A percentile compares a stretch with the other conserved stretches of the same genome.
Conservation (phyloP, 2,888 invertebrate genomes). For the Meandrusa payeni region DNA sequence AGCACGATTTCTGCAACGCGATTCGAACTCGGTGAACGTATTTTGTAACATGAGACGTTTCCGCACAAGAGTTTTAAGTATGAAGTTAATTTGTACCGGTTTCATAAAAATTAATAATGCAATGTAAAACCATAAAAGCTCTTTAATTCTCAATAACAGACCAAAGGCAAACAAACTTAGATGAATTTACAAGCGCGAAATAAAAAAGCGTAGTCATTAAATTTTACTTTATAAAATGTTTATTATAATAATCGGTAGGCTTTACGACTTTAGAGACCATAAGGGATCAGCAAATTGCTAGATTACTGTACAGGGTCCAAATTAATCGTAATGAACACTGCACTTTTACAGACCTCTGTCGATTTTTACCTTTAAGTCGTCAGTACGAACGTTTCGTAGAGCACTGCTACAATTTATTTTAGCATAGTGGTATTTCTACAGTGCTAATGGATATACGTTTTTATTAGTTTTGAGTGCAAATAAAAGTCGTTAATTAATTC, state of each 20-base stretch:
- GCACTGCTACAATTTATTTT: conserved; percentile 3
- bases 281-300: conserved; percentile 22
- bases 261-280: conserved; percentile 35
- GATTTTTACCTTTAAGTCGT: conserved; percentile 13
- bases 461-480: conserved; percentile 14
- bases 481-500: conserved; percentile 18
- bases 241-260: conserved; percentile 41
- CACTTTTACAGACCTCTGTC: conserved; percentile 8
- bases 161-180: conserved; percentile 26
- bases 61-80: too few relatives aligned
- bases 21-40: too few relatives aligned
- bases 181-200: conserved; percentile 27
- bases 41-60: too few relatives aligned
- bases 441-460: conserved; percentile 11
- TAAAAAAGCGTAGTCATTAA: conserved; percentile 38
- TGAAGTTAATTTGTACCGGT: too few relatives aligned
- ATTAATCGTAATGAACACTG: conserved; percentile 21
- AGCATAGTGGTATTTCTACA: background rate
- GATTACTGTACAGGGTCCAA: conserved; percentile 7
- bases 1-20: too few relatives aligned
- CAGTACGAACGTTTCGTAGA: background rate
- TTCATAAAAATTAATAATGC: too few relatives aligned
- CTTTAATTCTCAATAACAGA: too few relatives aligned
- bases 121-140: too few relatives aligned
- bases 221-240: conserved; percentile 29